Base-by-base conservation (phyloP, 2,797 vertebrate species). In the Bradypus variegatus region DNA sequence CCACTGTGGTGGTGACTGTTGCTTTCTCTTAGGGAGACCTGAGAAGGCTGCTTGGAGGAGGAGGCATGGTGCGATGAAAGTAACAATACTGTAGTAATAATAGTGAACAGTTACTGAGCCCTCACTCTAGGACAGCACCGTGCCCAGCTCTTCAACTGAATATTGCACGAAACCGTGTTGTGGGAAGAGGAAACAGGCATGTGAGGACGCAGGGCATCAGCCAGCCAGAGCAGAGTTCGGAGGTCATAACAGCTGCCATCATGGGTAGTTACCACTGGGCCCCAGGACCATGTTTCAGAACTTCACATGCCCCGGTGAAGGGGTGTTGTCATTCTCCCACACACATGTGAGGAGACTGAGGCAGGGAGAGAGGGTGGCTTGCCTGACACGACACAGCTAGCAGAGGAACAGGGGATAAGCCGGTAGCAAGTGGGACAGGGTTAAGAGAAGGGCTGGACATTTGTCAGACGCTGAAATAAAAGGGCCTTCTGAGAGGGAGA, bases 191-290 rank as follows among this genome's bases (percentile, higher is more conserved):
- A 72, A 48, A 15, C 58, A 65, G 45, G 60, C 70, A 2, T 67
- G 82, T 58, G 33, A 38, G 91, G 84, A 41, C 41, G 10, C 2
- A 0, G 14, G 67, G 67, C 53, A 23, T 69, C 85, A 27, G 87
- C 55, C 38, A 21, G 64, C 38, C 19, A 93, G 84, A 50, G 48
- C 90, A 14, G 91, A 19, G 18, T 23, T 18, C 9, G 50, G 58
- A 6, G 76, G 25, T 14, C 1, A 1, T 50, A 72, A 38, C 80
- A 27, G 38, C 93, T 36, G 6, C 55, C 0, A 0, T n/a, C 36
- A 65, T 15, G n/a, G 53, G 36, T 77, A 2, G 21, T 64, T 23
- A 33, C 65, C 25, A 2, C 77, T 2, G 53, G 75, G 67, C 81
- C 12, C n/a, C 14, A 25, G 62, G 38, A 6, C 69, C 60, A 19